Conservation (phyloP, 2,888 invertebrate species). For the Lycia hirtaria region DNA sequence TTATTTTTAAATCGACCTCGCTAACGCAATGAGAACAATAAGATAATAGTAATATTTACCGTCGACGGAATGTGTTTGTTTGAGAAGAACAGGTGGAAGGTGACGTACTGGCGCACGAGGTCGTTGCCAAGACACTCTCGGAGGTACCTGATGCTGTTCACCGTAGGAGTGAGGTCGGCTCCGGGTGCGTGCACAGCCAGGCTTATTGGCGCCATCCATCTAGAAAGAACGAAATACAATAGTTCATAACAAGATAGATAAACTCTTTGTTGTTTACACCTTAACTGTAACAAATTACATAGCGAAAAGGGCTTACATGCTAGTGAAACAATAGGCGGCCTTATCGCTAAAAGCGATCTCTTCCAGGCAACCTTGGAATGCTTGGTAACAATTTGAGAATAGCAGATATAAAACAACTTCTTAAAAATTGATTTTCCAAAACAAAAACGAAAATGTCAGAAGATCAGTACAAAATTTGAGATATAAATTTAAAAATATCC, state of each 20-base stretch:
- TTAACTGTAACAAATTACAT: too few species aligned
- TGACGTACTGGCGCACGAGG: slow-evolving; percentile 91
- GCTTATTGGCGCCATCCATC: slow-evolving; percentile 95
- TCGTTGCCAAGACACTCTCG: slow-evolving; percentile 90
- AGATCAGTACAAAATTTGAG: too few species aligned
- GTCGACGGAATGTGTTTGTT: slow-evolving; percentile 92
- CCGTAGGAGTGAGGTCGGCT: slow-evolving; percentile 90
- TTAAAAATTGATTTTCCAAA: too few species aligned
- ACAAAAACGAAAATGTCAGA: too few species aligned
- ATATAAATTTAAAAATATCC: neutral
- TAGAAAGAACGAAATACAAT: slow-evolving; percentile 44
- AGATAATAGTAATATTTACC: slow-evolving; percentile 51
- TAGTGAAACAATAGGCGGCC: too few species aligned
- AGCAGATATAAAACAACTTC: too few species aligned
- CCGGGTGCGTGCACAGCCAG: slow-evolving; percentile 95
- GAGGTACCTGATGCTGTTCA: slow-evolving; percentile 92
- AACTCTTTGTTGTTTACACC: neutral
- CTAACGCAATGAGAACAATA: neutral
- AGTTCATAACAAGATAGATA: neutral
- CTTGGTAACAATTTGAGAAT: too few species aligned
- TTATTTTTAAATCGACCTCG: too few species aligned
- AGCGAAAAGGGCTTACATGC: too few species aligned
- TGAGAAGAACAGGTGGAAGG: slow-evolving; percentile 96
- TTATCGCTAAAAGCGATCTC: too few species aligned
- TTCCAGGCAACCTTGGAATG: too few species aligned